Conservation (phyloP, 2,113 vertebrate genomes). For the Xiphophorus hellerii region DNA sequence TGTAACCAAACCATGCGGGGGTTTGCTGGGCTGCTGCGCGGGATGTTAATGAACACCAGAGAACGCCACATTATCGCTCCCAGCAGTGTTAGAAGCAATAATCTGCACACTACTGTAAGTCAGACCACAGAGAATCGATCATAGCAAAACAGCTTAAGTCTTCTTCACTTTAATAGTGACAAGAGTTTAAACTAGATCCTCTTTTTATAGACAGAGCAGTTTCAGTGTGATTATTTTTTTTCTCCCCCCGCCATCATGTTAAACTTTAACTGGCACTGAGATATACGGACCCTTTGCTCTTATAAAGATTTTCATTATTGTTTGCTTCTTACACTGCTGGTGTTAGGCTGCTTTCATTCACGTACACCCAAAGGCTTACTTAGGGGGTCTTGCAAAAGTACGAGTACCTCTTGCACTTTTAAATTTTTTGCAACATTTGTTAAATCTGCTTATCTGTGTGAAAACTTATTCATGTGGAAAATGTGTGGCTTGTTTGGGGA, state of each 20-base stretch:
- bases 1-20: conserved; percentile 62
- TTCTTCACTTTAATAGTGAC: conserved; percentile 56
- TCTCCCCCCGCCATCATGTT: background rate
- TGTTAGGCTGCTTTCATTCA: background rate
- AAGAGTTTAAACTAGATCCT: conserved; percentile 36
- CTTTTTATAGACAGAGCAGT: conserved; percentile 25
- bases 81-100: conserved; percentile 65
- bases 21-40: conserved; percentile 53
- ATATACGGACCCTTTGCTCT: background rate
- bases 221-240: conserved; percentile 12
- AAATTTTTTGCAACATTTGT: background rate
- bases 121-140: conserved; percentile 52
- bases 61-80: conserved; percentile 67
- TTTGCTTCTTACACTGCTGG: background rate
- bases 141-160: conserved; percentile 56
- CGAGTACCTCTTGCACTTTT: background rate
- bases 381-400: background rate
- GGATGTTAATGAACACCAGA: conserved; percentile 68
- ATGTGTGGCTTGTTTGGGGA: no score
- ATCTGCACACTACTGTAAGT: conserved; percentile 56
- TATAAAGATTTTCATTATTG: background rate
- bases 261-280: conserved; percentile 2
- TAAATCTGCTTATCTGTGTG: no score
- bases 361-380: background rate
- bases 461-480: no score